These are phyloP conservation scores for Orthonevra nobilis DNA, from an alignment of 2,888 invertebrate genomes.

Conservation along the genomic window DNA sequence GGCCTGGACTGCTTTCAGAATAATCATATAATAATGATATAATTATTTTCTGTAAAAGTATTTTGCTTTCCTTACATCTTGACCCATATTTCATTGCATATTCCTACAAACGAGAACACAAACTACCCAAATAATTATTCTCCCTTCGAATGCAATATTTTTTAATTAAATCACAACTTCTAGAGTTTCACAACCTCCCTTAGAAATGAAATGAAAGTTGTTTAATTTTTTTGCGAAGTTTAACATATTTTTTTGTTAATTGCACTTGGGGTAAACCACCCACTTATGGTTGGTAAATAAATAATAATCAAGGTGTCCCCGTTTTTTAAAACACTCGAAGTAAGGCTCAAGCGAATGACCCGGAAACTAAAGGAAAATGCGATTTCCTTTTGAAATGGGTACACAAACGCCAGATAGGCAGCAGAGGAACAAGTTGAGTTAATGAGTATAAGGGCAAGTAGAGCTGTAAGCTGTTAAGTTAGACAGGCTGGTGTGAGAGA, in stretches of 20 bases:
- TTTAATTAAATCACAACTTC: slow-evolving; percentile 47
- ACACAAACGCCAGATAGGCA: not conserved
- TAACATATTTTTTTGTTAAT: slow-evolving; percentile 7
- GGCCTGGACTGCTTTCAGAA: too few relatives aligned
- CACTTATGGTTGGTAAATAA: slow-evolving; percentile 29
- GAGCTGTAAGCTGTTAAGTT: not conserved
- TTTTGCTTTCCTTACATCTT: slow-evolving; percentile 42
- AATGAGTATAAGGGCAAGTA: slow-evolving; percentile 5
- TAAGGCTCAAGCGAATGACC: slow-evolving; percentile 40
- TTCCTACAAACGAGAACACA: not conserved
- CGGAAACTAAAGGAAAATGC: slow-evolving; percentile 23
- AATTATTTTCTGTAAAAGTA: slow-evolving; percentile 17
- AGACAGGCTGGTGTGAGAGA: not conserved
- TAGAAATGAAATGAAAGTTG: slow-evolving; percentile 33
- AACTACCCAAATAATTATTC: slow-evolving; percentile 30
- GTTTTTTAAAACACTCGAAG: slow-evolving; percentile 26
- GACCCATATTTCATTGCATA: slow-evolving; percentile 37
- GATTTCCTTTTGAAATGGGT: slow-evolving; percentile 17
- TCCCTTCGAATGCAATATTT: slow-evolving; percentile 42
- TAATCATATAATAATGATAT: too few relatives aligned
- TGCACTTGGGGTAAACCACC: slow-evolving; percentile 1
- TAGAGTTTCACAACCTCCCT: slow-evolving; percentile 24
- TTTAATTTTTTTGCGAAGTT: not conserved
- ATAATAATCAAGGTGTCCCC: slow-evolving; percentile 39
- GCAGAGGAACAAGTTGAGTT: slow-evolving; percentile 2